Conservation (phyloP, 1,140 invertebrate genomes). For the Amyelois transitella region DNA sequence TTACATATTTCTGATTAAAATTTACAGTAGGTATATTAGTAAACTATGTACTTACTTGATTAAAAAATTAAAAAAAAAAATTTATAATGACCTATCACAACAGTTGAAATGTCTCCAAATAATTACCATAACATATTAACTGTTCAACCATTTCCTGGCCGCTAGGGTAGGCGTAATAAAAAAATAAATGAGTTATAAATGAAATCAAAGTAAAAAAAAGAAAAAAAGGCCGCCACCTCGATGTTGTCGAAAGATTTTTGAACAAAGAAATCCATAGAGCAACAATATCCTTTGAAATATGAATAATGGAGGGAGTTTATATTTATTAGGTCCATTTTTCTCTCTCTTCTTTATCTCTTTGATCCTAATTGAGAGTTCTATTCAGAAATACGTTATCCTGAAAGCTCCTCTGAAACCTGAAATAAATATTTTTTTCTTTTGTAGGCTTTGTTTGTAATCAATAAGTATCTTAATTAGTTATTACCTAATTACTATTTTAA, state of each 20-base stretch:
- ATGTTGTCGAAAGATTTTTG: slow-evolving; percentile 24
- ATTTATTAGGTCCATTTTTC: too few relatives aligned
- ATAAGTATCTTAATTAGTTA: too few relatives aligned
- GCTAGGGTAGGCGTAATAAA: slow-evolving; percentile 15
- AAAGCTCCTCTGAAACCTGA: too few relatives aligned
- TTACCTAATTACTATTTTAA: too few relatives aligned
- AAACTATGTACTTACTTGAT: background rate
- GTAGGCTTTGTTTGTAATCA: too few relatives aligned
- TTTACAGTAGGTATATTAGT: too few relatives aligned
- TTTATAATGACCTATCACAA: background rate
- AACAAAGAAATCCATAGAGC: slow-evolving; percentile 25
- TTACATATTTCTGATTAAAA: too few relatives aligned
- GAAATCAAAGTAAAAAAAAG: slow-evolving; percentile 43
- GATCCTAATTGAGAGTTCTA: too few relatives aligned
- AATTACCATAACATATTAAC: slow-evolving; percentile 35
- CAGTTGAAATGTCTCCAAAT: slow-evolving; percentile 21
- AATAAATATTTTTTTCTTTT: too few relatives aligned
- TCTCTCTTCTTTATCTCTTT: too few relatives aligned
- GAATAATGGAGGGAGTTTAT: too few relatives aligned
- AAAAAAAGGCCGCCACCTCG: slow-evolving; percentile 14
- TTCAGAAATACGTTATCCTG: too few relatives aligned
- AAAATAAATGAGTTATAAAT: slow-evolving; percentile 44
- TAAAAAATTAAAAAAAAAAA: background rate
- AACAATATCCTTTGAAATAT: background rate
- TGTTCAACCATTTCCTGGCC: slow-evolving; percentile 39